Base-by-base conservation (phyloP, 1,140 invertebrate species). In the Pseudobourletiella spinata region DNA sequence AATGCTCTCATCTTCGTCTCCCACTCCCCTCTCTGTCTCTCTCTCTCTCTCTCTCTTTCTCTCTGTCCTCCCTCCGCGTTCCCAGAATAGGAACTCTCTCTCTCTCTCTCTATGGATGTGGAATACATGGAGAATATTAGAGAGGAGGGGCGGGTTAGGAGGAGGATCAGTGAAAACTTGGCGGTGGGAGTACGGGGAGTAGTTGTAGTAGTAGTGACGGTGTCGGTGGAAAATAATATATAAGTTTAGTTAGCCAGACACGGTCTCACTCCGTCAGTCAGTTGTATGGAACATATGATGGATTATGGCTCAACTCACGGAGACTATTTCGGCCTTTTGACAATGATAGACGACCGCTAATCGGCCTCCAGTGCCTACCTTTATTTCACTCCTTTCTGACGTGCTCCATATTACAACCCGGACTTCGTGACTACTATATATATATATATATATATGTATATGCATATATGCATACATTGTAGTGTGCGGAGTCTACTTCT, bases 271-370 rank as follows among this genome's bases (percentile, higher is more conserved):
- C 6, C 6, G 6, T 15, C 3, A 54, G 50, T 54, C 50, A 54
- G 8, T 20, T 26, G 8, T 25, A 25, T 22, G 50, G 24, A 6
- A 52, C 50, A 52, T 32, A 63, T 63, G 61, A 63, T 63, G 61
- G 61, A 63, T 63, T 57, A 57, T 39, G 29, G 28, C 42, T 50
- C 18, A 44, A 29, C 48, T 8, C 25, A 54, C 35, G 52, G 51
- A 63, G 42, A 26, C 35, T 62, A 44, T 56, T 56, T 56, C 29
- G 52, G 42, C 60, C 54, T 46, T 63, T 57, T 67, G 66, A 67
- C 66, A 64, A 64, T 61, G 66, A 67, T 57, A 67, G 46, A 67
- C 63, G 66, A 64, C 52, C 43, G 43, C 58, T 67, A 67, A 67
- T 67, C 66, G 66, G 55, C 59, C 62, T 64, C 61, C 28, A 22